Evolutionary conservation across 2,797 vertebrate species (phyloP), one percentile per base, ranked within the genome.

Genomic region (Hemibagrus guttatus): DNA sequence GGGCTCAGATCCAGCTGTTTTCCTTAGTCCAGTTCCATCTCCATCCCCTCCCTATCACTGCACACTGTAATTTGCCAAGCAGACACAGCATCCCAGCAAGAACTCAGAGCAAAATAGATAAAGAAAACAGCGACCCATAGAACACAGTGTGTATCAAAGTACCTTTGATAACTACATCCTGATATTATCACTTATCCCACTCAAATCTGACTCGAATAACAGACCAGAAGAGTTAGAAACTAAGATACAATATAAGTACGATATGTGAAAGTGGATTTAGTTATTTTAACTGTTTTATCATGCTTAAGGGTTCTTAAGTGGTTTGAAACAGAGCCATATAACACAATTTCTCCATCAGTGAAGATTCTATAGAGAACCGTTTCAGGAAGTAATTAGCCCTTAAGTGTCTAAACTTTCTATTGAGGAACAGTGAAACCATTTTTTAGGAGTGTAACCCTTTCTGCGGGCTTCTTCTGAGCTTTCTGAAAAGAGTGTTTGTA

Each of bases 1-100:
- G 72, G 46, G 49, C 71, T 84, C 86, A 81, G 88, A 58, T 88
- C 76, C 89, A 91, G 85, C 91, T 91, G 86, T 88, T 89, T 89
- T 87, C 79, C 81, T 69, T 54, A 69, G 78, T 81, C 72, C 68
- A 81, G 63, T 66, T 76, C 76, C 52, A 49, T 80, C 80, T 79
- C 59, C 31, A 35, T 89, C 71, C 75, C 71, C 26, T 64, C 39
- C 58, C 80, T 80, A 63, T 71, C 52, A 68, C 79, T 63, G 31
- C 71, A 69, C 66, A 49, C 68, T 84, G 85, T 87, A 87, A 81
- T 88, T 82, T 75, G 84, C 56, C 26, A 78, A 89, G 84, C 86
- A 87, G 90, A 88, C 78, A 31, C 26, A 17, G 26, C 39, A 64
- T 87, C 66, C 64, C 83, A 23, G n/a, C n/a, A 52, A 52, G 5